Evolutionary conservation across 2,888 invertebrate species (phyloP), one percentile per base, ranked within the genome.

Genomic region (Hyposoter didymator): DNA sequence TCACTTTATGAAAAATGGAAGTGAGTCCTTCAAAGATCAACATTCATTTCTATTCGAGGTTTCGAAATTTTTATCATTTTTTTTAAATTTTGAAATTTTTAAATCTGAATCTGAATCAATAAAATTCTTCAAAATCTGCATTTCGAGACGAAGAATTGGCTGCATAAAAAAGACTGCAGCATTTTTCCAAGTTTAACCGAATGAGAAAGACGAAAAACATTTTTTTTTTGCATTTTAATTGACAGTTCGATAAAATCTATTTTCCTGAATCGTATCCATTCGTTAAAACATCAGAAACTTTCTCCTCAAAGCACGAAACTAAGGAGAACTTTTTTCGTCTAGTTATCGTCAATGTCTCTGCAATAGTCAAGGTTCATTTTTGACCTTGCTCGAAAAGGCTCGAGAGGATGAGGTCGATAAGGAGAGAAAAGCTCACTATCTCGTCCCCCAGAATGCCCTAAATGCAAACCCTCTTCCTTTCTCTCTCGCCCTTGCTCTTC

Each of bases 1-100:
- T 87, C 94, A 96, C 70, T 97, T 98, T 92, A 98, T 98, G 98
- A 96, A 96, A 88, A 96, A 97, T 90, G 96, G 96, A 89, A 96
- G 98, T 98, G 94, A 95, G 96, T 95, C 5, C 19, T 19, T 45
- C 0, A 14, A 59, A 28, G 8, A 43, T 22, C 3, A 32, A 28
- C 14, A 12, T 45, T 47, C 35, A 19, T 72, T n/a, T 28, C 12
- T 7, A n/a, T 28, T 17, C 28, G 28, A 28, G 1, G 5, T 59
- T 28, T 28, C 59, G 14, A 59, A 28, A 14, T 14, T 5, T 0
- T 59, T 28, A 12, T 59, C 12, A 28, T 28, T n/a, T n/a, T n/a
- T n/a, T n/a, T n/a, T n/a, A n/a, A n/a, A n/a, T n/a, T n/a, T n/a
- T n/a, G n/a, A n/a, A n/a, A n/a, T n/a, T n/a, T n/a, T n/a, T n/a